Percentiles rank a stretch among this genome's conserved stretches.
phyloP scores from a whole-genome alignment of 2,113 vertebrate species.

The Hyperoodon ampullatus region DNA sequence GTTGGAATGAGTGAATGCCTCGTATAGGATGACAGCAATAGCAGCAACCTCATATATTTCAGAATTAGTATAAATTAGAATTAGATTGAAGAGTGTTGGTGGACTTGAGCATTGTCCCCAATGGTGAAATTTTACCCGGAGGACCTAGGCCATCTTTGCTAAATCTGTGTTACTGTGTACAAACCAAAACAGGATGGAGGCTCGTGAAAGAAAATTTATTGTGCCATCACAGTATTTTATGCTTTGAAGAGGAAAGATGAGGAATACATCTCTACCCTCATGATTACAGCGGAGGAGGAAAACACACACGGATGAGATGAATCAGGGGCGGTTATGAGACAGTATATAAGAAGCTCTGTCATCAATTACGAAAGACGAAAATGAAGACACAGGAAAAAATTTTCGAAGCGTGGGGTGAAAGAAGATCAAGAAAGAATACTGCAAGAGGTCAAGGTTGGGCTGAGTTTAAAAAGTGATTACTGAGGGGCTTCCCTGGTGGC shows the following conservation, averaged over 20 bases:
- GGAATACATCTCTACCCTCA: accelerated
- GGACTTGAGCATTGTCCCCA: accelerated
- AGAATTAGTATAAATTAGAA: neutral
- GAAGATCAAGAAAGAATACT: too few species aligned
- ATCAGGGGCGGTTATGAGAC: too few species aligned
- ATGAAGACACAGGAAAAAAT: accelerated
- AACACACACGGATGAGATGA: too few species aligned
- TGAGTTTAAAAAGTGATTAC: accelerated
- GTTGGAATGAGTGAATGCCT: neutral
- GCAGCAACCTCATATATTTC: accelerated
- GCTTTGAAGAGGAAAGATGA: too few species aligned
- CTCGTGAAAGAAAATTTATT: accelerated
- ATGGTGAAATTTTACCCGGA: accelerated
- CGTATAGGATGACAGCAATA: accelerated
- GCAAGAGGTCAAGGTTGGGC: accelerated
- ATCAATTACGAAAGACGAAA: neutral
- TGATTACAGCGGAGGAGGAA: accelerated
- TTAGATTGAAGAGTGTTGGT: neutral
- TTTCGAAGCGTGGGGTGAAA: neutral
- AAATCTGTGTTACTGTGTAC: neutral
- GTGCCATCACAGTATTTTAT: accelerated
- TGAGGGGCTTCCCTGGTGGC: too few species aligned
- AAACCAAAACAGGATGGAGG: accelerated
- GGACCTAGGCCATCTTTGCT: neutral
- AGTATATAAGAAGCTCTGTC: accelerated